phyloP scores from a whole-genome alignment of 2,797 vertebrate species.

The Gymnodraco acuticeps region DNA sequence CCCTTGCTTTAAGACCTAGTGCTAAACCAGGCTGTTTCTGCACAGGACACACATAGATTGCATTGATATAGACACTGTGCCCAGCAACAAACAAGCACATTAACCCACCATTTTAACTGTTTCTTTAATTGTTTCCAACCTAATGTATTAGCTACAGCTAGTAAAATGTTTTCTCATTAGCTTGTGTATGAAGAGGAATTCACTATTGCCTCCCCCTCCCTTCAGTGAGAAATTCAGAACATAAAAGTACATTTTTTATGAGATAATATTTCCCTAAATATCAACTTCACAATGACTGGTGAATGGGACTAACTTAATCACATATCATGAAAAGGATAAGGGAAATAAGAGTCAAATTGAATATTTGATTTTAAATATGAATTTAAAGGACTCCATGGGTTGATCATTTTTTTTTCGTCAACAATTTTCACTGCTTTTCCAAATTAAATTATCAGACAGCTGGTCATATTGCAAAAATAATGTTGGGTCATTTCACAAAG shows the following conservation, averaged over 20 bases:
- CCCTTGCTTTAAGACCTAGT: background rate
- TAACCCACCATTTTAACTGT: slow-evolving; percentile 32
- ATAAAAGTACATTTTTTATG: slow-evolving; percentile 30
- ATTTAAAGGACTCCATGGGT: slow-evolving; percentile 22
- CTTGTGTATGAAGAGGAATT: slow-evolving; percentile 50
- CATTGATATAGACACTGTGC: slow-evolving; percentile 1
- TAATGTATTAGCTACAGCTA: slow-evolving; percentile 46
- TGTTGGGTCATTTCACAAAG: slow-evolving; percentile 8
- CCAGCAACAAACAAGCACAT: slow-evolving; percentile 34
- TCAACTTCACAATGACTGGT: slow-evolving; percentile 20
- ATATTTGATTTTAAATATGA: slow-evolving; percentile 42
- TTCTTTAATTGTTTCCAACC: slow-evolving; percentile 54
- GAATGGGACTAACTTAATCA: slow-evolving; percentile 4
- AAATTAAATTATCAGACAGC: slow-evolving; percentile 17
- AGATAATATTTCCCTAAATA: slow-evolving; percentile 19
- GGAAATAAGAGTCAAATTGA: slow-evolving; percentile 23
- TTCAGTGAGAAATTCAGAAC: slow-evolving; percentile 43
- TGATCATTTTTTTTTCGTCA: too few species aligned
- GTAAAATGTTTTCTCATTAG: slow-evolving; percentile 40
- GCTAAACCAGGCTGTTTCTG: slow-evolving; percentile 11
- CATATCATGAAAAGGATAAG: slow-evolving; percentile 7
- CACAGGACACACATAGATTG: slow-evolving; percentile 40
- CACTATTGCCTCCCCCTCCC: slow-evolving; percentile 3
- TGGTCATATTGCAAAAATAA: slow-evolving; percentile 37
- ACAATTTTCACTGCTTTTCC: slow-evolving; percentile 12